Evolutionary conservation across 2,113 vertebrate genomes (phyloP).

Genomic region (Cochlearius cochlearius): DNA sequence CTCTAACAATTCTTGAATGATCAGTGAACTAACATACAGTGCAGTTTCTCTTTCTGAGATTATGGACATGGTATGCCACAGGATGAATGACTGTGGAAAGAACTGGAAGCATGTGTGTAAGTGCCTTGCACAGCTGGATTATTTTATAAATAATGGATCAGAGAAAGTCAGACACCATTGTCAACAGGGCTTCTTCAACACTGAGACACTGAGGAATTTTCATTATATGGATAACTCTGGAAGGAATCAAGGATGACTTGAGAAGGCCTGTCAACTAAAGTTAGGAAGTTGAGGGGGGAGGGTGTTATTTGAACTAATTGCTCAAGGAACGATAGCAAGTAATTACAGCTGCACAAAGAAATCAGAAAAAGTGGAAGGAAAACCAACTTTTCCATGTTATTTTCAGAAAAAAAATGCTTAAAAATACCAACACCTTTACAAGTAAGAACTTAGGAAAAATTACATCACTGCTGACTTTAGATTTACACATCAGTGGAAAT

Average conservation of each 20-base stretch:
- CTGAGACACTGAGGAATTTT: constrained; percentile 48
- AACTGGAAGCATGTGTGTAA: constrained; percentile 66
- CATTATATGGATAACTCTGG: constrained; percentile 44
- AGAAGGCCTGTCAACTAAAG: neutral
- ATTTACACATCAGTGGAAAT: neutral
- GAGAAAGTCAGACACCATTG: constrained; percentile 58
- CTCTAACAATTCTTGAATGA: constrained; percentile 46
- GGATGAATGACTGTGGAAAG: constrained; percentile 48
- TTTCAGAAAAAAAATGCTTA: neutral
- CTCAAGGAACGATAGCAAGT: neutral
- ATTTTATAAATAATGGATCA: constrained; percentile 66
- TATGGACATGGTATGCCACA: constrained; percentile 45
- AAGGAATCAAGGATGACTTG: constrained; percentile 52
- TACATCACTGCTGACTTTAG: neutral
- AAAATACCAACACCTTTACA: neutral
- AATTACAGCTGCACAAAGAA: neutral
- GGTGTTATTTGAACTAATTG: neutral
- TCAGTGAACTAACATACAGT: constrained; percentile 59
- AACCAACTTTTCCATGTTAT: neutral
- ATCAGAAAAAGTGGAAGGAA: neutral
- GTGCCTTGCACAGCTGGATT: constrained; percentile 50
- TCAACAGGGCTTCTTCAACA: constrained; percentile 42
- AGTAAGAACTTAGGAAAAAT: neutral
- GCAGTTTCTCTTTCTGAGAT: constrained; percentile 49
- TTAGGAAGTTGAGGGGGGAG: neutral